Base-by-base conservation (phyloP, 2,888 invertebrate genomes). In the Agonopterix alstromeriana region DNA sequence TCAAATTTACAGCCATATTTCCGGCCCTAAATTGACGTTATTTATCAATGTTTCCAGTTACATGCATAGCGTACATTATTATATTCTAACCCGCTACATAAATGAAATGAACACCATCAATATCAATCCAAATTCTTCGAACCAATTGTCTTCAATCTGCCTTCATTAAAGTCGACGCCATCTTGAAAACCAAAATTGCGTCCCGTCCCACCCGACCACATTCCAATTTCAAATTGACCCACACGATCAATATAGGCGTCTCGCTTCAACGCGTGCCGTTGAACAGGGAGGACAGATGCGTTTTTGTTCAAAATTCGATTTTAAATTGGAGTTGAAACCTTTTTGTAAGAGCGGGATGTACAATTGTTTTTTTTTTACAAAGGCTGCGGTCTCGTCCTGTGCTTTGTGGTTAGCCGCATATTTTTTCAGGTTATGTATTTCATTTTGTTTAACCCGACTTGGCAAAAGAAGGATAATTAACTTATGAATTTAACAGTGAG, bases 281-380 rank as follows among this genome's bases (percentile, higher is more conserved):
- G 43, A 49, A 43, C 46, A 14, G 49, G 14, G 49, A 49, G 42
- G 43, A 48, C 14, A 36, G 35, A 42, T 54, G 8, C 49, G 48
- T 58, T 62, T 60, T 66, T 67, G 63, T 71, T 71, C 59, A 55
- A 67, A 70, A 56, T 65, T 61, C 49, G 64, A 65, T 71, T 68
- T 58, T 55, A 65, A 70, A 66, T 63, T 56, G 54, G 52, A 55
- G 11, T 51, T 41, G 48, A 35, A 48, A 44, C 36, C 46, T 12
- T 48, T 43, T 47, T 14, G 60, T 49, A 41, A 10, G 58, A 64
- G 48, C 35, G 67, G 53, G 64, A 65, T 40, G 52, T 49, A 27
- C 43, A 11, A 46, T 42, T 46, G 49, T 52, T 43, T 53, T 41
- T 54, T 56, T 53, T 50, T 50, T 48, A 50, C 48, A 56, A 55